Base-by-base conservation (phyloP, 2,797 vertebrate species). In the Clarias fuscus region DNA sequence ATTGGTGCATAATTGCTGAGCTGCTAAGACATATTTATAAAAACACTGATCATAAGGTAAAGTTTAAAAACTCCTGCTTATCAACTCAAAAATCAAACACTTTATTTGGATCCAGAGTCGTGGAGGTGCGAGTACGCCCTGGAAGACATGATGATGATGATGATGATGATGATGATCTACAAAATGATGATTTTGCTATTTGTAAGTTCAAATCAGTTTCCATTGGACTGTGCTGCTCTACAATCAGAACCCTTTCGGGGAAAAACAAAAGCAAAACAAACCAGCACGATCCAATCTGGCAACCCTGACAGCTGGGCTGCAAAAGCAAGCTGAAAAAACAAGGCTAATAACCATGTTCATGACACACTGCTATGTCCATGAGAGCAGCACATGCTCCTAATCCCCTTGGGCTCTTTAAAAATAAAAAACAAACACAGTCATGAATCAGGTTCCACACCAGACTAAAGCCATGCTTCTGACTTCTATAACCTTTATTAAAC, bases 311-410 rank as follows among this genome's bases (percentile, higher is more conserved):
- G 40, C 79, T 30, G 10, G 1, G 61, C 59, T 37, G 7, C 24
- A 67, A 68, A 68, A 56, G 22, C 80, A 82, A 68, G 80, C 80
- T 82, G 80, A 56, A 82, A 82, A 82, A 82, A 82, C 43, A 82
- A 82, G 43, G 6, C 27, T 53, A 48, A 80, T 43, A 43, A 48
- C 78, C 3, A 24, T 27, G 78, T 65, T 65, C 62, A 48, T 43
- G 40, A 80, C n/a, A 81, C 78, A 81, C 61, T 43, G 61, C 78
- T 81, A 62, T 81, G 65, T 14, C 78, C 78, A 43, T 43, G 24
- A 65, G 61, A 65, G 78, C 78, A 48, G 76, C 48, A 30, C 56
- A 61, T n/a, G 64, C 77, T 40, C 59, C 0, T 5, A 81, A 48
- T 48, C 79, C 79, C 37, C 79, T 20, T 24, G 40, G 40, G 61